A percentile compares a stretch with the other conserved stretches of the same genome.
Conservation (phyloP, 2,888 invertebrate species). For the Acanthococcus lagerstroemiae region DNA sequence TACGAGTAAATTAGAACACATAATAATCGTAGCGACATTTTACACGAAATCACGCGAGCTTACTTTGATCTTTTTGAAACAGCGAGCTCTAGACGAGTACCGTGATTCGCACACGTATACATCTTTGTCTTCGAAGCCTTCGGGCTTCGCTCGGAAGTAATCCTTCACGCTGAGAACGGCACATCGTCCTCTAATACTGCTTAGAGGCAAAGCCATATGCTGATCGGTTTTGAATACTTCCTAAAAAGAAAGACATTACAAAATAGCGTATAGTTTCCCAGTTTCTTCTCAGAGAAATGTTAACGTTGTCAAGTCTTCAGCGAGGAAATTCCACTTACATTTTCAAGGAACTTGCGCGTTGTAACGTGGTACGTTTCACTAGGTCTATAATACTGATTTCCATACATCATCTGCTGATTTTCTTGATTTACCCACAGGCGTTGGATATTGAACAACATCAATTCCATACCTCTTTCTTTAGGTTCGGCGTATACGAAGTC, state of each 20-base stretch:
- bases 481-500: conserved; percentile 66
- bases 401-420: conserved; percentile 77
- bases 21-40: too few species aligned
- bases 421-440: conserved; percentile 76
- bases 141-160: conserved; percentile 80
- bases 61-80: conserved; percentile 75
- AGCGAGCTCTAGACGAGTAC: conserved; percentile 72
- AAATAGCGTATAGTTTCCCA: too few species aligned
- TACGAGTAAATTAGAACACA: background rate
- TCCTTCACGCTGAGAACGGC: conserved; percentile 90
- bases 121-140: conserved; percentile 80
- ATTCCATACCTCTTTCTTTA: conserved; percentile 54
- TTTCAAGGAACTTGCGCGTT: conserved; percentile 88
- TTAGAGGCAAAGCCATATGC: conserved; percentile 71
- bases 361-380: conserved; percentile 93
- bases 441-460: conserved; percentile 77
- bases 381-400: conserved; percentile 83
- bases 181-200: conserved; percentile 78
- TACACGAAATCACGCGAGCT: too few species aligned
- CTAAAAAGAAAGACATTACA: too few species aligned
- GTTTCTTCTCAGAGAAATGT: too few species aligned
- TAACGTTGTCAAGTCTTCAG: background rate
- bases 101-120: conserved; percentile 95
- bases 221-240: conserved; percentile 94
- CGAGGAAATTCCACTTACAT: conserved; percentile 41